Base-by-base conservation (phyloP, 2,113 vertebrate genomes). In the Gnathonemus longibarbis region DNA sequence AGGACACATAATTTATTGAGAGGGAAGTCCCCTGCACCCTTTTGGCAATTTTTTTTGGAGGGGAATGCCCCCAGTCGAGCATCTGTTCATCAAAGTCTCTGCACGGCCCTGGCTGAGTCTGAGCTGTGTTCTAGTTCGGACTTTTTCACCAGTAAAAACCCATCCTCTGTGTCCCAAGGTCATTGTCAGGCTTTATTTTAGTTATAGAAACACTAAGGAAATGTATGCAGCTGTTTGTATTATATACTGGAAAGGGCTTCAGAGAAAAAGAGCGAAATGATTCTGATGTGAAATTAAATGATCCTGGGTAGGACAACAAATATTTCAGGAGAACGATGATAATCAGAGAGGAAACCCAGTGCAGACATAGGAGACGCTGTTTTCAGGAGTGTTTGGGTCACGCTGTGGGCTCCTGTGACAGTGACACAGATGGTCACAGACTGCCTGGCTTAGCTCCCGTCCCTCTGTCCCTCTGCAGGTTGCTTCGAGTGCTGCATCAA, bases 401-500 rank as follows among this genome's bases (percentile, higher is more conserved):
- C 62, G 19, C 31, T 87, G 39, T 70, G 70, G 48, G 46, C 50
- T n/a, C 50, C 48, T 31, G 58, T 56, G 2, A 88, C n/a, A 9
- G 13, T 70, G 89, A 66, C 91, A 89, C 89, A 92, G 91, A 93
- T 91, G 92, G 89, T 88, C 80, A 85, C 56, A 39, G 5, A 53
- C 52, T 31, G 35, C 52, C 48, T 85, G 50, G 7, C 21, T 48
- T 45, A 66, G 49, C 50, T 17, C 21, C 45, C 7, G 3, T 5
- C 10, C 17, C 39, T 48, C 42, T 53, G 10, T 45, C 48, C 35
- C 89, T 1, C 45, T 92, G 92, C 94, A 99, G 98, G 98, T 96
- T 99, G 98, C 96, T 99, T 98, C 92, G 98, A 99, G 95, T 99
- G 98, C 96, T 99, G 98, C 95, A 98, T 99, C 96, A 99, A 99